phyloP scores from a whole-genome alignment of 2,113 vertebrate species.

The Salvelinus sp. region DNA sequence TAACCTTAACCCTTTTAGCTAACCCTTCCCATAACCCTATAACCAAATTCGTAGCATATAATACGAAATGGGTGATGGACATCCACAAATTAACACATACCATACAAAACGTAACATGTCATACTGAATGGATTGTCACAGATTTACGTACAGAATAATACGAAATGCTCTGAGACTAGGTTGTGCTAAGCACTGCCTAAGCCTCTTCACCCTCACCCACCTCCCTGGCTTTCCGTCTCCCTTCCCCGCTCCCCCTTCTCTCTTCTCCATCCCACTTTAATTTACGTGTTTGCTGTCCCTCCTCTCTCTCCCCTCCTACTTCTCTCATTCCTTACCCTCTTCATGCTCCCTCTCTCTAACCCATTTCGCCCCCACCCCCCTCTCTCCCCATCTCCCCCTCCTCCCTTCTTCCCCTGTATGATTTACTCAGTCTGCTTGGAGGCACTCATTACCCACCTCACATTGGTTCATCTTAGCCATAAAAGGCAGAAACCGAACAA shows the following conservation, averaged over 20 bases:
- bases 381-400: slow-evolving; percentile 13
- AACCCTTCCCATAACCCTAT: too few relatives aligned
- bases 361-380: slow-evolving; percentile 2
- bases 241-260: slow-evolving; percentile 21
- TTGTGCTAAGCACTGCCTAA: slow-evolving; percentile 27
- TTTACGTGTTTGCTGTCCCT: neutral
- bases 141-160: too few relatives aligned
- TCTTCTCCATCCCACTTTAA: slow-evolving; percentile 20
- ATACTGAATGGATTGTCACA: too few relatives aligned
- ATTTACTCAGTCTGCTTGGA: slow-evolving; percentile 59
- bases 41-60: too few relatives aligned
- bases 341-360: neutral
- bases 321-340: slow-evolving; percentile 16
- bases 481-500: slow-evolving; percentile 72
- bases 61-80: too few relatives aligned
- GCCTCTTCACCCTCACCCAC: slow-evolving; percentile 27
- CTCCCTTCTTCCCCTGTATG: slow-evolving; percentile 26
- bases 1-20: too few relatives aligned
- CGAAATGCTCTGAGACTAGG: too few relatives aligned
- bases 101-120: too few relatives aligned
- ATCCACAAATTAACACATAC: too few relatives aligned
- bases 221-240: neutral
- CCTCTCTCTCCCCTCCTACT: slow-evolving; percentile 11
- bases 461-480: slow-evolving; percentile 42
- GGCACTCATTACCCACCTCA: slow-evolving; percentile 70